Conservation (phyloP, 1,140 invertebrate species). For the Trichogramma pretiosum region DNA sequence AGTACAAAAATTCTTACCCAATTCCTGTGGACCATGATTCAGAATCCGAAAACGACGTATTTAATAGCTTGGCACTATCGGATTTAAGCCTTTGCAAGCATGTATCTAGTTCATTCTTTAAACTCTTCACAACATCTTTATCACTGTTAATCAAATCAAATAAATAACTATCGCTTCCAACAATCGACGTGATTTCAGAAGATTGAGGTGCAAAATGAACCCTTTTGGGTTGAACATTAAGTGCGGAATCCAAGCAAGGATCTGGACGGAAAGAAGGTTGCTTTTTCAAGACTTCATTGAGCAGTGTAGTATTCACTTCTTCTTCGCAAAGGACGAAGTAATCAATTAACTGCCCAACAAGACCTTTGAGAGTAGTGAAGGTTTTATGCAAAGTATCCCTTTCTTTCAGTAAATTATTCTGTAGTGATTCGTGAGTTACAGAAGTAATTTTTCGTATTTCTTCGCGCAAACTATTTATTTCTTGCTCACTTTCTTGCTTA, state of each 20-base stretch:
- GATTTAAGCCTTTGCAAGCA: slow-evolving; percentile 55
- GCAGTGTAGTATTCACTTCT: slow-evolving; percentile 64
- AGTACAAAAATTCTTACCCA: slow-evolving; percentile 1
- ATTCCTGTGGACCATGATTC: slow-evolving; percentile 14
- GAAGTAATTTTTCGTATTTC: slow-evolving; percentile 25
- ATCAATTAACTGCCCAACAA: slow-evolving; percentile 57
- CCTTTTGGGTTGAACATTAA: slow-evolving; percentile 38
- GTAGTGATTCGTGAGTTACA: slow-evolving; percentile 13
- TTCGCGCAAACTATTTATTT: slow-evolving; percentile 33
- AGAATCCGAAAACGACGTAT: slow-evolving; percentile 44
- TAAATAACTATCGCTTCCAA: slow-evolving; percentile 45
- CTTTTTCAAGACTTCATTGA: slow-evolving; percentile 53
- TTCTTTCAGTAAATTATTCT: slow-evolving; percentile 25
- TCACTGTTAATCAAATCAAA: slow-evolving; percentile 33
- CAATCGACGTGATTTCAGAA: slow-evolving; percentile 51
- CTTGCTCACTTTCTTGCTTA: slow-evolving; percentile 48
- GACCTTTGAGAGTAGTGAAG: slow-evolving; percentile 48
- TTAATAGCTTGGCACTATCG: slow-evolving; percentile 59
- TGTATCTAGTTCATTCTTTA: slow-evolving; percentile 52
- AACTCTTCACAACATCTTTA: slow-evolving; percentile 50
- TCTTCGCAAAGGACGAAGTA: slow-evolving; percentile 68
- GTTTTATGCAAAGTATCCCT: slow-evolving; percentile 51
- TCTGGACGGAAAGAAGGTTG: slow-evolving; percentile 16
- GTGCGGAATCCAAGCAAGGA: not conserved
- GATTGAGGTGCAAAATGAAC: slow-evolving; percentile 64